These are phyloP conservation scores for Sylvietta virens DNA, from an alignment of 2,113 vertebrate genomes.

Conservation along the genomic window DNA sequence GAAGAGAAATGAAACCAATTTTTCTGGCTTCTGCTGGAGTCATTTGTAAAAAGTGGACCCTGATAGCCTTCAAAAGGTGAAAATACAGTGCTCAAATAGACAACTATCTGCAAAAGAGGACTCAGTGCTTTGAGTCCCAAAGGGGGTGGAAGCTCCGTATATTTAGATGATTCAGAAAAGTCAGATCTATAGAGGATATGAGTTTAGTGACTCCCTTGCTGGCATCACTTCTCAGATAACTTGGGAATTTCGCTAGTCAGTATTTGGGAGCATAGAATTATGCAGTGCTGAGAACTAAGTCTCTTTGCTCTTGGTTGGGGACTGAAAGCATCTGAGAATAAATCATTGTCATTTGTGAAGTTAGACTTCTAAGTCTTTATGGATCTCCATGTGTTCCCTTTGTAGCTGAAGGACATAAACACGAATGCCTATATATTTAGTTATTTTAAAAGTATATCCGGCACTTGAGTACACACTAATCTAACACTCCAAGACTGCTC, in stretches of 20 bases:
- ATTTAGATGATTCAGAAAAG: background rate
- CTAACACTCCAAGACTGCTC: background rate
- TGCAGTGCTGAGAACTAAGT: background rate
- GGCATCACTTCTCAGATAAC: background rate
- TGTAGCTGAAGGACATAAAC: background rate
- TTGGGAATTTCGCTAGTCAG: background rate
- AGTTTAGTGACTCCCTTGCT: background rate
- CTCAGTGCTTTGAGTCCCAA: background rate
- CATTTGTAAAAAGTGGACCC: background rate
- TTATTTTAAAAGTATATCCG: background rate
- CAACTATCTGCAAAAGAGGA: background rate
- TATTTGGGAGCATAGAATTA: background rate
- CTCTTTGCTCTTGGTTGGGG: background rate
- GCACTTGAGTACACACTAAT: background rate
- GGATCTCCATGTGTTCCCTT: background rate
- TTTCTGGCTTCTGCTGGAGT: background rate
- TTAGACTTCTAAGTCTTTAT: background rate
- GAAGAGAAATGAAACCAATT: background rate
- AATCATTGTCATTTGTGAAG: background rate
- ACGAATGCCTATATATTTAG: background rate
- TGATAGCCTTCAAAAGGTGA: background rate
- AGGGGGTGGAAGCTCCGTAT: accelerated
- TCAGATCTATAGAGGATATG: background rate
- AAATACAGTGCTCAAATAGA: background rate
- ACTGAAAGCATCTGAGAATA: background rate